These are phyloP conservation scores for Whitmania pigra DNA, from an alignment of 1,140 invertebrate species.

Conservation along the genomic window DNA sequence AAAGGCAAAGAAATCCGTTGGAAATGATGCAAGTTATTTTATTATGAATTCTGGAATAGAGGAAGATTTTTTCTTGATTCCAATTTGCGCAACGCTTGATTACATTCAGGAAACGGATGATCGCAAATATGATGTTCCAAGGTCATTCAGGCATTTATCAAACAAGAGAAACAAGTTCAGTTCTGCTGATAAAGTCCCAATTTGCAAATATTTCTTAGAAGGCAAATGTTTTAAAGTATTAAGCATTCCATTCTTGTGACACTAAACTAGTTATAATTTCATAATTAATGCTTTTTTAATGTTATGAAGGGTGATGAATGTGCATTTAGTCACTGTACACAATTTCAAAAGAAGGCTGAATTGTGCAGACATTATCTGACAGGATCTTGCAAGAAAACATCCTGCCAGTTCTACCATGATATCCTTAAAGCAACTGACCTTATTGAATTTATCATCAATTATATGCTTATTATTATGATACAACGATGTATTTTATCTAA, in stretches of 20 bases:
- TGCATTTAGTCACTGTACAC: background rate
- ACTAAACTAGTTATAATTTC: background rate
- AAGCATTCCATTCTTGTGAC: background rate
- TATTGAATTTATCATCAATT: too few relatives aligned
- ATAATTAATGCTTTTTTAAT: background rate
- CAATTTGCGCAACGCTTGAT: too few relatives aligned
- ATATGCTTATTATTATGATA: too few relatives aligned
- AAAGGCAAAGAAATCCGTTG: too few relatives aligned
- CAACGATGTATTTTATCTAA: too few relatives aligned
- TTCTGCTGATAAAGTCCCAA: background rate
- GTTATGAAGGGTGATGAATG: slow-evolving; percentile 4
- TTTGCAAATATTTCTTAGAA: slow-evolving; percentile 6
- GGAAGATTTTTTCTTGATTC: too few relatives aligned
- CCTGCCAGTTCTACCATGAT: slow-evolving; percentile 7
- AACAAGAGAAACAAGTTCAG: background rate
- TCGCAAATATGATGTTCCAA: too few relatives aligned
- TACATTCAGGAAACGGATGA: too few relatives aligned
- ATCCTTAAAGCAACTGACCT: background rate
- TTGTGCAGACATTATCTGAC: background rate
- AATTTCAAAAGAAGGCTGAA: background rate
- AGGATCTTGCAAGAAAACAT: background rate
- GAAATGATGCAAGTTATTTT: too few relatives aligned
- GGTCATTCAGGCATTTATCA: too few relatives aligned
- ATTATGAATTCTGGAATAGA: too few relatives aligned
- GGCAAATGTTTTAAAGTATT: background rate